Base-by-base conservation (phyloP, 2,888 invertebrate genomes). In the Ichneumoninae sp. region DNA sequence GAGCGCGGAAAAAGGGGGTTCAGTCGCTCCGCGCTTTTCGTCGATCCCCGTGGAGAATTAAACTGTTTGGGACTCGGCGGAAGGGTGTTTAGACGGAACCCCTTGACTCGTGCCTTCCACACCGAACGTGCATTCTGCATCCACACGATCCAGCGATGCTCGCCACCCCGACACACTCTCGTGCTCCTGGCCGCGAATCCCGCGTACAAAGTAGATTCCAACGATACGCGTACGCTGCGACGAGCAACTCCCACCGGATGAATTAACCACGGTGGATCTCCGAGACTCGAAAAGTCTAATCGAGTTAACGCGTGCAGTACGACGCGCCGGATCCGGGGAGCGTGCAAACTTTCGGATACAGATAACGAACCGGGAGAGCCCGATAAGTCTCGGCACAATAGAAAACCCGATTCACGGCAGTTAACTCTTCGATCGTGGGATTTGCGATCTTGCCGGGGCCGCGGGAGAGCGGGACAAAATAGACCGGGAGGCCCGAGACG, bases 11-110 rank as follows among this genome's bases (percentile, higher is more conserved):
- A 80, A 79, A 77, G 77, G 78, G 82, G 71, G 54, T 78, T 36
- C 75, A 10, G 80, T 52, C 68, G 66, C 70, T 69, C 36, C 71
- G 82, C 80, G 86, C 79, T 87, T 89, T 89, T 89, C 87, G 85
- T 79, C 90, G 87, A 92, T 92, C 93, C 89, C 93, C 93, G 91
- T 93, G 91, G 89, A 92, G 91, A 93, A 93, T 93, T 89, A 83
- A 89, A 89, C 88, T 88, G 89, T 87, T 88, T 76, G 30, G 68
- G 72, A 72, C 76, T 76, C 76, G 62, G 26, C 66, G 83, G 83
- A 86, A 71, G 76, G 83, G 80, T 75, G 70, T 33, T 30, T 72
- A 44, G 70, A 40, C 77, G 84, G 86, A 82, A 75, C 88, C 89
- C 90, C 90, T 90, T 85, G 87, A 88, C 90, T 90, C 89, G 87